Evolutionary conservation across 2,888 invertebrate genomes (phyloP), one percentile per base, ranked within the genome.

Genomic region (Homarus gammarus): DNA sequence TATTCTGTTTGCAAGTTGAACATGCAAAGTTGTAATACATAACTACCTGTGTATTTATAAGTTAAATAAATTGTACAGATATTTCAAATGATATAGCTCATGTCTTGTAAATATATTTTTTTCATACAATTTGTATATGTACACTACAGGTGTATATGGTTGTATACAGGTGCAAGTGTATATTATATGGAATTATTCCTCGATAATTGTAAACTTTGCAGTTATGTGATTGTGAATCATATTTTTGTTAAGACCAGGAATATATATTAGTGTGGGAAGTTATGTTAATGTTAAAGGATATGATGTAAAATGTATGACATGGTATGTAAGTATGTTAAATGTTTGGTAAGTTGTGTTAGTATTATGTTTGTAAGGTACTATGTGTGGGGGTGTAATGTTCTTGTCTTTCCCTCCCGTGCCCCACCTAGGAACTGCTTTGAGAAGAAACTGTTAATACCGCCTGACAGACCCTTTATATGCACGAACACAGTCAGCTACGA

Each of bases 401-500:
- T 79, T 86, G 86, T 86, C 86, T 86, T 77, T 86, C 86, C 86
- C 79, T 86, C 86, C 86, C 72, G 79, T 79, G 79, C 86, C 86
- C 85, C 40, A 75, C 77, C 70, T 86, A 86, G 86, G 86, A 86
- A 79, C 86, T 86, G 86, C 86, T 86, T 86, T 86, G 33, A 22
- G 79, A 70, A 79, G 86, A 51, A 68, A 51, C 70, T 15, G 51
- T 86, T 86, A 86, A 38, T 27, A 44, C 86, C 86, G 86, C 51
- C n/a, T 78, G 49, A 70, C 68, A 86, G 86, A 86, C 86, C 86
- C 70, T 70, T 86, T 56, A 31, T 86, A 79, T 86, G 86, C 79
- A 33, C 51, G 51, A 86, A 86, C 86, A 72, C 86, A 79, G 51
- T 5, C 78, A 72, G 61, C 79, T 27, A 64, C 72, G 79, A 78